Conservation (phyloP, 2,888 invertebrate genomes). For the Eueremaeus valkanovi region DNA sequence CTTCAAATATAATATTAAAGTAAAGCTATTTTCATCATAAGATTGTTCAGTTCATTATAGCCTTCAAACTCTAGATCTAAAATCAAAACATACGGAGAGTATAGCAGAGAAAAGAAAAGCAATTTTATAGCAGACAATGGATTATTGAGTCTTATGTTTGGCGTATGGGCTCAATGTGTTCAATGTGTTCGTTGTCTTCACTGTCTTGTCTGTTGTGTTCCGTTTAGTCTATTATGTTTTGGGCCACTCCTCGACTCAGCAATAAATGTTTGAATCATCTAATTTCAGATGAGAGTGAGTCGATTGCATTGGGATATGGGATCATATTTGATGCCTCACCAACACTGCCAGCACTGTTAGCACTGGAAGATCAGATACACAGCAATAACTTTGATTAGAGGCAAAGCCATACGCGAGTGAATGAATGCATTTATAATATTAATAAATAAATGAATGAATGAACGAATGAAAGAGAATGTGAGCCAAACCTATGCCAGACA, state of each 20-base stretch:
- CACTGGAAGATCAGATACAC: not conserved
- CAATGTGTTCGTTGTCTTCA: not conserved
- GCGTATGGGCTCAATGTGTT: too few species aligned
- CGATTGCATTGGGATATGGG: not conserved
- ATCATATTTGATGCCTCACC: not conserved
- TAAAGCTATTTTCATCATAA: too few species aligned
- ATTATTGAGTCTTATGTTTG: not conserved
- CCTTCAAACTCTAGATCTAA: not conserved
- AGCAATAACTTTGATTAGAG: constrained; percentile 5
- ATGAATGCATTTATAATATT: not conserved
- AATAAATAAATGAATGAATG: too few species aligned
- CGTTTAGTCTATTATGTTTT: not conserved
- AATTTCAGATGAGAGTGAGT: not conserved
- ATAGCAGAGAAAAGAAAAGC: not conserved
- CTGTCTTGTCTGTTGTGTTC: too few species aligned
- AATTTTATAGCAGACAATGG: not conserved
- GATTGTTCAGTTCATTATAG: not conserved
- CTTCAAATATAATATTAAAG: too few species aligned
- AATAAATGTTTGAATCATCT: constrained; percentile 1
- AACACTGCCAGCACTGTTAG: too few species aligned
- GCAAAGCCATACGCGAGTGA: not conserved
- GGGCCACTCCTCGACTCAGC: not conserved
- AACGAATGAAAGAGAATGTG: too few species aligned
- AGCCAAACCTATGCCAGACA: not conserved
- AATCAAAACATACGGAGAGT: not conserved